Conservation (phyloP, 2,797 vertebrate genomes). For the Sebastes flavidus region DNA sequence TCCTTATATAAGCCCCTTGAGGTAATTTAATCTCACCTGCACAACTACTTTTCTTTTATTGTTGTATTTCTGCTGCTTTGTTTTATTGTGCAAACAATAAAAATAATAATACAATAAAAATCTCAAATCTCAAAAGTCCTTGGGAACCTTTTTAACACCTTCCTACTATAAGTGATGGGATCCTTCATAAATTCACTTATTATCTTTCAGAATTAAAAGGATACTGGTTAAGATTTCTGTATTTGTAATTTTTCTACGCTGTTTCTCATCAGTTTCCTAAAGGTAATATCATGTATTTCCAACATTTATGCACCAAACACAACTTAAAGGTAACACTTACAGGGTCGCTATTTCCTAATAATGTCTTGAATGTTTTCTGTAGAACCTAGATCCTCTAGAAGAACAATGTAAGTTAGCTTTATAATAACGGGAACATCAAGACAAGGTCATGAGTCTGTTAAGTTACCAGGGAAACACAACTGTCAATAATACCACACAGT, state of each 20-base stretch:
- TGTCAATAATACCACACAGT: not conserved
- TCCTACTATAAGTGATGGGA: not conserved
- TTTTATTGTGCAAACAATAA: too few species aligned
- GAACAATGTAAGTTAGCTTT: not conserved
- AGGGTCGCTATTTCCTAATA: not conserved
- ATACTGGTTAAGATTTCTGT: not conserved
- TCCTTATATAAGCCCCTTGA: rapidly evolving
- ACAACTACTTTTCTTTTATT: too few species aligned
- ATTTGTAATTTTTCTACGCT: not conserved
- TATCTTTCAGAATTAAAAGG: not conserved
- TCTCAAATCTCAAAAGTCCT: not conserved
- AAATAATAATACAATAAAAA: too few species aligned
- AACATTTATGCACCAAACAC: not conserved
- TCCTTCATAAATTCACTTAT: not conserved
- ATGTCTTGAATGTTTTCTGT: not conserved
- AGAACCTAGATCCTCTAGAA: not conserved
- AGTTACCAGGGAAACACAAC: not conserved
- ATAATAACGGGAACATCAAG: not conserved
- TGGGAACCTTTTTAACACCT: not conserved
- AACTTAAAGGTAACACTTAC: not conserved
- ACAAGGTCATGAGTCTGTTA: not conserved
- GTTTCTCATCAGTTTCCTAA: not conserved
- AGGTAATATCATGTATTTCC: not conserved
- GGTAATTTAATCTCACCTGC: too few species aligned
- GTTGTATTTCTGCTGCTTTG: too few species aligned